Base-by-base conservation (phyloP, 1,140 invertebrate genomes). In the Holotrichia oblita region DNA sequence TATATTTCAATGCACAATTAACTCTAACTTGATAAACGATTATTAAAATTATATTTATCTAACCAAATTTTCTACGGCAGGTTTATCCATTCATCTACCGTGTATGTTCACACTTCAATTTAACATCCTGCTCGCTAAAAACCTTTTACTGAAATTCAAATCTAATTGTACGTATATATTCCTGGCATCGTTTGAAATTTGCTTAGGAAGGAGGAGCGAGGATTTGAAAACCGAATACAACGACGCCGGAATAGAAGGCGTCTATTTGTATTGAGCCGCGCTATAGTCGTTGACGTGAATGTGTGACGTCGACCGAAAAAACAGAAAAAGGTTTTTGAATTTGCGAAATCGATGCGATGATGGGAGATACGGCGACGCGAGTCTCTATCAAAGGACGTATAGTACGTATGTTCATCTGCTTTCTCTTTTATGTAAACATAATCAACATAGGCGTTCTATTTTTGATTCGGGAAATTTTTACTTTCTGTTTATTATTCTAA, bases 401-500 rank as follows among this genome's bases (percentile, higher is more conserved):
- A n/a, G 42, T 44, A 55, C 17, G 48, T 55, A 55, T 17, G 14
- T 55, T 10, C 42, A 44, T 10, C 12, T 55, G 48, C 48, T 55
- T 55, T 55, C 48, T 55, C 48, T 55, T 48, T 9, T 55, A 55
- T 55, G 48, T 55, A 14, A 55, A 55, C 48, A n/a, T 55, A 6
- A 55, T 48, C 48, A 17, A 6, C 48, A 17, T 55, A 6, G 48
- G n/a, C 14, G 12, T 55, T 55, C 14, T 55, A 55, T 55, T 55
- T 17, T 55, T 3, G 7, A 55, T 55, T 55, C n/a, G 48, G 14
- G 14, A 55, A 55, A 55, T 55, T 55, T 14, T 17, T 55, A 55
- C 48, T n/a, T 55, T 55, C 48, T 55, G 48, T 55, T 55, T 55
- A 55, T 55, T 55, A 55, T 55, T 55, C 6, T 17, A 55, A n/a